Conservation (phyloP, 1,140 invertebrate species). For the Drosophila asahinai region DNA sequence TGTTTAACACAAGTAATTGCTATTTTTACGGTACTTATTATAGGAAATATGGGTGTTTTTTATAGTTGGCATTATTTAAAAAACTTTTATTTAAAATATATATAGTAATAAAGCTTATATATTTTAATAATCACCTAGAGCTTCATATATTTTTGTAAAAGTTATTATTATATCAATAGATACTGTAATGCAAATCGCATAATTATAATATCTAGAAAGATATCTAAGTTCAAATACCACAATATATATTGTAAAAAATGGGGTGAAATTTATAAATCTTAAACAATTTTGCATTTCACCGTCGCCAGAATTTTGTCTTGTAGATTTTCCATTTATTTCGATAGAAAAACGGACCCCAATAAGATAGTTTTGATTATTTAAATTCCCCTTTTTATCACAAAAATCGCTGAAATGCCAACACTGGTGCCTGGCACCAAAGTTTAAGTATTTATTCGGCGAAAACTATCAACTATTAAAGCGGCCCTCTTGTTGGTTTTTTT, state of each 20-base stretch:
- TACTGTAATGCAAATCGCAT: too few species aligned
- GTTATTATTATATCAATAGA: neutral
- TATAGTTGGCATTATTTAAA: too few species aligned
- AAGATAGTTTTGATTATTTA: too few species aligned
- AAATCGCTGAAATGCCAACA: neutral
- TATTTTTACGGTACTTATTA: slow-evolving; percentile 3
- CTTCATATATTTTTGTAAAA: neutral
- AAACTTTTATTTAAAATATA: neutral
- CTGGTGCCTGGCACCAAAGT: slow-evolving; percentile 25
- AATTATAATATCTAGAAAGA: too few species aligned
- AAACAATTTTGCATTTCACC: too few species aligned
- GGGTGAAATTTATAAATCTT: too few species aligned
- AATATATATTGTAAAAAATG: too few species aligned
- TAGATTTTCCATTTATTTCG: neutral
- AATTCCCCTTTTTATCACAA: too few species aligned
- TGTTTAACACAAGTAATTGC: slow-evolving; percentile 7
- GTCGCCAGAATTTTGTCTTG: neutral
- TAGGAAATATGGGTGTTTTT: neutral
- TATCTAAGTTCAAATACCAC: too few species aligned
- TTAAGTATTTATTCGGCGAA: slow-evolving; percentile 32
- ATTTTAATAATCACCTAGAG: neutral
- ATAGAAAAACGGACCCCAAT: neutral
- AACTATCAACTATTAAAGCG: slow-evolving; percentile 30
- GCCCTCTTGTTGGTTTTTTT: slow-evolving; percentile 19
- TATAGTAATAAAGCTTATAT: neutral